Evolutionary conservation across 2,113 vertebrate genomes (phyloP).

Genomic region (Enhydra lutris): DNA sequence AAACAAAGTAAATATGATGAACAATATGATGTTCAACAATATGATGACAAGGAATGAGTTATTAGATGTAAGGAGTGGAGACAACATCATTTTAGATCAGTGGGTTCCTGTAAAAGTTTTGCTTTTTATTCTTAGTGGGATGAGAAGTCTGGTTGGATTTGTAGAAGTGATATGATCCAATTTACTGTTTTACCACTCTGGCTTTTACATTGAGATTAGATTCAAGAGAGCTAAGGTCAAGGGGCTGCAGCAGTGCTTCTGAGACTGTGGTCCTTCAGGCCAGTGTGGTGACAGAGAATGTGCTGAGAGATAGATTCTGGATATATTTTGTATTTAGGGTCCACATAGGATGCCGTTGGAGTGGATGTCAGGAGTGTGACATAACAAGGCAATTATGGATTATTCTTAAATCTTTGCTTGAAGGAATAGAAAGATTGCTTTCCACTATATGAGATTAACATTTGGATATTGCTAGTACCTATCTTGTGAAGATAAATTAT

Average conservation of each 20-base stretch:
- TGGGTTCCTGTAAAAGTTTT: neutral
- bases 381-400: neutral
- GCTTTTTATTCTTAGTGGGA: neutral
- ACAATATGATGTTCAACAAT: no score
- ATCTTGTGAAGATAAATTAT: neutral
- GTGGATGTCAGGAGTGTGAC: neutral
- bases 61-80: no score
- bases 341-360: neutral
- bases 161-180: neutral
- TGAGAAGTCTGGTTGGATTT: neutral
- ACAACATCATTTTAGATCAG: neutral
- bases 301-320: neutral
- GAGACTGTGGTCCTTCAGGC: no score
- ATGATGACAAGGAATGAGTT: neutral
- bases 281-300: neutral
- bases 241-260: neutral
- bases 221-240: neutral
- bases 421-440: neutral
- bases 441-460: neutral
- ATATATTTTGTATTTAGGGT: neutral
- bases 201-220: neutral
- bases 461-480: neutral
- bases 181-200: neutral
- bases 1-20: neutral
- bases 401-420: neutral